Evolutionary conservation across 2,113 vertebrate genomes (phyloP).

Genomic region (Zosterops japonicus): DNA sequence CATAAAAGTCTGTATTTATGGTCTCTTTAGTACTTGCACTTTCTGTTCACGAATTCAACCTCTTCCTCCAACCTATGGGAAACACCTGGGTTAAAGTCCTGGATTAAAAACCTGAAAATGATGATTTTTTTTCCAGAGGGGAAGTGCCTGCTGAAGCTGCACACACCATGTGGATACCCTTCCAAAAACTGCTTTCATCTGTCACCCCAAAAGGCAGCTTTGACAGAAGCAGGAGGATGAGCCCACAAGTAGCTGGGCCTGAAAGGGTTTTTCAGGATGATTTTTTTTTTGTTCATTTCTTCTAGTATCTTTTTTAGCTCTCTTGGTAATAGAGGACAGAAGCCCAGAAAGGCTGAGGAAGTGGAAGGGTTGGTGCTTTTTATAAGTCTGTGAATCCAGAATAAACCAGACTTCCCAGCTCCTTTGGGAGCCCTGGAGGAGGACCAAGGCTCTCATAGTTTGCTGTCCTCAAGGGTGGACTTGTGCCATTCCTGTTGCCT

Average conservation of each 20-base stretch:
- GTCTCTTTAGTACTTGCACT: background rate
- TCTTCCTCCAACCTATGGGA: background rate
- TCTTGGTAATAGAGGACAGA: background rate
- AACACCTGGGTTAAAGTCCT: background rate
- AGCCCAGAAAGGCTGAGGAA: background rate
- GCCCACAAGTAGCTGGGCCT: background rate
- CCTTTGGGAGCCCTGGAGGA: background rate
- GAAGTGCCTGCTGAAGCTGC: background rate
- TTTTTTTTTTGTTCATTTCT: background rate
- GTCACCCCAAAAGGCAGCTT: background rate
- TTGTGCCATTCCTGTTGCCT: background rate
- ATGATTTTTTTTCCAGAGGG: background rate
- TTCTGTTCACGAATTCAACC: background rate
- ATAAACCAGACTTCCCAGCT: background rate
- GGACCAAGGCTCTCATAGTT: background rate
- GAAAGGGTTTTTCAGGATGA: background rate
- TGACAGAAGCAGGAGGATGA: background rate
- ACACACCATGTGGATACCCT: accelerated
- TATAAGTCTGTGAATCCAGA: background rate
- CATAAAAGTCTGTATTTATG: background rate
- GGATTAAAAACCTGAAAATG: background rate
- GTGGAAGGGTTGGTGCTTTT: background rate
- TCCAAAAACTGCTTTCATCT: background rate
- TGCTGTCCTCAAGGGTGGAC: background rate
- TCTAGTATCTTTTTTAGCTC: background rate